phyloP scores from a whole-genome alignment of 2,113 vertebrate genomes.

The Grammomys surdaster region DNA sequence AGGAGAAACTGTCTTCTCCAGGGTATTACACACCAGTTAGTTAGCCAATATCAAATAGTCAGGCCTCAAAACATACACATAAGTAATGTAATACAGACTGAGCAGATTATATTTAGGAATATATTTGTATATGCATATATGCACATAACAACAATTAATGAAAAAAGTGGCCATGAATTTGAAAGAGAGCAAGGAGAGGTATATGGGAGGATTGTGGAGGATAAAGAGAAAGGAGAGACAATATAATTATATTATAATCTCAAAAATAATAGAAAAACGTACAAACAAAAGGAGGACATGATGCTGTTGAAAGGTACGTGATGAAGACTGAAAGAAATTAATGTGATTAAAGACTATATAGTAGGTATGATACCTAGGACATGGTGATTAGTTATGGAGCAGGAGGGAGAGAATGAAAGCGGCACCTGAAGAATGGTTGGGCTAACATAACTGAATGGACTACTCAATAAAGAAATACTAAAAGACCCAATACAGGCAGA shows the following conservation, averaged over 20 bases:
- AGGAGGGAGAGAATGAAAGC: constrained; percentile 29
- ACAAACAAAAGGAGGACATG: background rate
- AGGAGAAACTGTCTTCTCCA: too few species aligned
- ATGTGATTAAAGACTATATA: constrained; percentile 22
- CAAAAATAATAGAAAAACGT: background rate
- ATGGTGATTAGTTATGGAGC: constrained; percentile 4
- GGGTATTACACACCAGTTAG: background rate
- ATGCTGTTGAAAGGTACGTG: background rate
- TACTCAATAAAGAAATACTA: background rate
- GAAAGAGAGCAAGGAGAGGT: background rate
- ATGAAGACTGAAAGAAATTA: constrained; percentile 1
- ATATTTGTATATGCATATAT: background rate
- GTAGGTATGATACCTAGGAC: background rate
- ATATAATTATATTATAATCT: background rate
- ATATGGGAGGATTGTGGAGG: background rate
- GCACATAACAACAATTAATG: background rate
- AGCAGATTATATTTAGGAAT: background rate
- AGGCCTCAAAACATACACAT: background rate
- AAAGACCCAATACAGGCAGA: constrained; percentile 3
- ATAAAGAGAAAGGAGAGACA: background rate
- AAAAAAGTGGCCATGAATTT: background rate
- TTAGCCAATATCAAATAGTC: background rate
- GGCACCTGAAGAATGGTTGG: background rate
- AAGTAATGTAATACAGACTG: background rate
- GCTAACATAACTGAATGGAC: constrained; percentile 13